These are phyloP conservation scores for Tenthredo distinguenda DNA, from an alignment of 2,888 invertebrate genomes.

Conservation along the genomic window DNA sequence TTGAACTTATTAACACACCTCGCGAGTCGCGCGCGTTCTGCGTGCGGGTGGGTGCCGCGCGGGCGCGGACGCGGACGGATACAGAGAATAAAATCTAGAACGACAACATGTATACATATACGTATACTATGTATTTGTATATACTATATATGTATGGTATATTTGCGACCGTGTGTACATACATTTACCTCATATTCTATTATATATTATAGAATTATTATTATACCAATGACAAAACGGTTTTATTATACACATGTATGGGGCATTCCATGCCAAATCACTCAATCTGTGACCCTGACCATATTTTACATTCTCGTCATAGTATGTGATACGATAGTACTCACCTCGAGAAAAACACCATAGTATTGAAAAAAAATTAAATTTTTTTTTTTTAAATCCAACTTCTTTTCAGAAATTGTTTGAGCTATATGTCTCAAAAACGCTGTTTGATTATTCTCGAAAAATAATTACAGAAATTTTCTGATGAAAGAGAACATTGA, in stretches of 20 bases:
- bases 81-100: slow-evolving; percentile 1
- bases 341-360: too few relatives aligned
- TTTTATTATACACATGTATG: not conserved
- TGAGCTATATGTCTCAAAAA: too few relatives aligned
- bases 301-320: too few relatives aligned
- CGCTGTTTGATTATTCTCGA: too few relatives aligned
- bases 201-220: not conserved
- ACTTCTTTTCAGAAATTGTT: too few relatives aligned
- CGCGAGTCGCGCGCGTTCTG: not conserved
- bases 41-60: not conserved
- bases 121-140: not conserved
- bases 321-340: too few relatives aligned
- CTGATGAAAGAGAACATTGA: too few relatives aligned
- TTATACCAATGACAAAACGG: not conserved
- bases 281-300: too few relatives aligned
- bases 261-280: not conserved
- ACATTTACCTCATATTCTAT: not conserved
- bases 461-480: too few relatives aligned
- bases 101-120: not conserved
- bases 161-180: not conserved
- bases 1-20: slow-evolving; percentile 33
- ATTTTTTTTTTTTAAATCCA: too few relatives aligned
- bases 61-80: not conserved
- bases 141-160: not conserved
- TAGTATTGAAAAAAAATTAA: too few relatives aligned